Evolutionary conservation across 2,797 vertebrate genomes (phyloP).

Genomic region (Catostomus latipinnis): DNA sequence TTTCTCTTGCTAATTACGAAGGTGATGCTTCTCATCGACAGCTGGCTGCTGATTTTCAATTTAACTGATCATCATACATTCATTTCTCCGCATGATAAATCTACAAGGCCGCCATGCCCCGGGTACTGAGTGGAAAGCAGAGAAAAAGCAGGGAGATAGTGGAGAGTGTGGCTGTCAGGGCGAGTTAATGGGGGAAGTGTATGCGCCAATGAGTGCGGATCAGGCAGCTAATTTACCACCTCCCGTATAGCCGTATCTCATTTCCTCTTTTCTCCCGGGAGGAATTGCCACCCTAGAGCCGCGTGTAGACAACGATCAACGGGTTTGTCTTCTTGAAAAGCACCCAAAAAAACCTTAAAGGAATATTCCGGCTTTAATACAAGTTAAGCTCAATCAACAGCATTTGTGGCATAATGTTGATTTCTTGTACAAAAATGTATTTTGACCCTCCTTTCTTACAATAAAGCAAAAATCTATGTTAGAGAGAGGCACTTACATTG

Average conservation of each 20-base stretch:
- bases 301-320: conserved; percentile 39
- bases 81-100: conserved; percentile 99
- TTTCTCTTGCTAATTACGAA: conserved; percentile 99
- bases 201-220: conserved; percentile 98
- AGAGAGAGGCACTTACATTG: no score
- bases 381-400: no score
- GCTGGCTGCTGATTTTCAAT: conserved; percentile 99
- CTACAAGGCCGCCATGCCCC: conserved; percentile 94
- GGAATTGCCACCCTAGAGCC: conserved; percentile 66
- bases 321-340: conserved; percentile 27
- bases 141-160: conserved; percentile 69
- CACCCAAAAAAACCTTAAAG: neutral
- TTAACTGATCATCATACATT: conserved; percentile 99
- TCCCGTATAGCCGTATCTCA: conserved; percentile 90
- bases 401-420: no score
- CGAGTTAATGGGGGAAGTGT: conserved; percentile 94
- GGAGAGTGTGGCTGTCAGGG: conserved; percentile 64
- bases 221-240: conserved; percentile 99
- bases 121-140: conserved; percentile 88
- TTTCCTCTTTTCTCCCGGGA: conserved; percentile 94
- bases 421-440: no score
- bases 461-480: no score
- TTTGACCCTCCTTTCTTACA: no score
- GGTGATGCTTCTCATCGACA: conserved; percentile 98
- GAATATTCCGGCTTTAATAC: no score